Evolutionary conservation across 1,140 invertebrate genomes (phyloP), one percentile per base, ranked within the genome.

Genomic region (Drosophila asahinai): DNA sequence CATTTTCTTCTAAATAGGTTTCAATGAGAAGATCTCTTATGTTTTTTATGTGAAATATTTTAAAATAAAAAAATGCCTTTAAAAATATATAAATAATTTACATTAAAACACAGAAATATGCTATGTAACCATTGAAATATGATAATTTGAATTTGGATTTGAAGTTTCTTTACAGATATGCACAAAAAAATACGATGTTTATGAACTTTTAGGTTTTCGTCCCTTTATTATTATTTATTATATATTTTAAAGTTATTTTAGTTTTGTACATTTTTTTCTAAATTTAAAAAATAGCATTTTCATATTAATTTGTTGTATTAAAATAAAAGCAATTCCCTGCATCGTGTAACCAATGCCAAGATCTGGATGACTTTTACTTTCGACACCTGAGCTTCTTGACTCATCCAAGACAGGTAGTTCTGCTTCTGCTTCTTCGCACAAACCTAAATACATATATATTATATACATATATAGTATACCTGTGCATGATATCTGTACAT

Each of bases 371-470:
- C 67, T 70, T 70, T 71, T 62, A 49, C 61, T 71, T 67, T 71
- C 58, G 52, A 55, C 52, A 55, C 33, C 12, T 22, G 9, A 1
- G 9, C 48, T 66, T 54, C 49, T 67, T 71, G 54, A 54, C 61
- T 66, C 48, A 70, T 66, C 40, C 49, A 30, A 67, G 25, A 67
- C 67, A 45, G n/a, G 61, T 65, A 67, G 62, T 66, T 66, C 57
- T 65, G 55, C 55, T 47, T 30, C n/a, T 45, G 40, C n/a, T 9
- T 14, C 36, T 38, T 38, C 36, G 15, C 33, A 2, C 12, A 15
- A 22, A 38, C 15, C 3, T 19, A 27, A 9, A 58, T 58, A 48
- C 15, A 30, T 27, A 38, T 59, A 17, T 14, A 42, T 51, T 66
- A 27, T 17, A 40, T 12, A 33, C 33, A 38, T 2, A 38, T 4